Base-by-base conservation (phyloP, 1,140 invertebrate species). In the Psix sp. region DNA sequence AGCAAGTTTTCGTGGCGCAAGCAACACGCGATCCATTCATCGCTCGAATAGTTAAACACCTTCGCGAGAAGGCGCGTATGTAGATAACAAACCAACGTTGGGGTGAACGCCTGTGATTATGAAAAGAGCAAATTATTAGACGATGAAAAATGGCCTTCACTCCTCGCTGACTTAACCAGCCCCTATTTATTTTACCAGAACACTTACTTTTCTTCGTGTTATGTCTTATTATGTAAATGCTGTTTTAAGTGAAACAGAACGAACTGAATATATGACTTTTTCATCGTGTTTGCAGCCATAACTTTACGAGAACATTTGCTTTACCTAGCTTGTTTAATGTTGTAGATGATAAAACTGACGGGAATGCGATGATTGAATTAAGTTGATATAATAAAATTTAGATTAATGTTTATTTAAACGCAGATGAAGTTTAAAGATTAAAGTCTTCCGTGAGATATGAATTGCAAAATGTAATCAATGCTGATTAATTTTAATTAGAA, bases 11-110 rank as follows among this genome's bases (percentile, higher is more conserved):
- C 33, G 49, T 52, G 18, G 2, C 7, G 10, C 35, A 7, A 33
- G 38, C 29, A 24, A 65, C 68, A 73, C 70, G 70, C 70, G 60
- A 73, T 73, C 49, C 54, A 66, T 60, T 66, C 59, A 72, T 59
- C 60, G 68, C 26, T 46, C 36, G 60, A 72, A 65, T 46, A 29
- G 46, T 59, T 59, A 72, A 72, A 65, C 60, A 66, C 60, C 45
- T 54, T 16, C 48, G 29, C 62, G 38, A 29, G 60, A 18, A 33
- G 16, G 62, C 48, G 48, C 24, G 21, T 65, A 54, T 14, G 54
- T 16, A 60, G 70, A 73, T 73, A 73, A 73, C 39, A 35, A 66
- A 66, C 15, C 52, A 31, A 36, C 17, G 18, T 31, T n/a, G 29
- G 16, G 17, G 45, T 35, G 18, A 65, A 57, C 39, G 16, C 24